Conservation (phyloP, 2,888 invertebrate species). For the Patella depressa region DNA sequence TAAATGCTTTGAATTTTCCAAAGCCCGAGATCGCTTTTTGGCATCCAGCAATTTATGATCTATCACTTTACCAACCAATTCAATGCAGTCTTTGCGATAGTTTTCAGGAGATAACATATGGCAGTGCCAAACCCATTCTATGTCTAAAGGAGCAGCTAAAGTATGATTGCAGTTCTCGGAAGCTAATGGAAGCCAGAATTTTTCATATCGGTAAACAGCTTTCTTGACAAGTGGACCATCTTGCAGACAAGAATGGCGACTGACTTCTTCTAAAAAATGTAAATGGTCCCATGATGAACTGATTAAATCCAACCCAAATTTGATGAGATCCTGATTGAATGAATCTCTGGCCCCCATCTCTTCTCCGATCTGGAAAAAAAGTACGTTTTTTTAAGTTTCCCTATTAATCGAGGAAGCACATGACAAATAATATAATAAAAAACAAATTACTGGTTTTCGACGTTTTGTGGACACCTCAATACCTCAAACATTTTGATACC, state of each 20-base stretch:
- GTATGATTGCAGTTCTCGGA: conserved; percentile 48
- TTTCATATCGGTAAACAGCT: conserved; percentile 72
- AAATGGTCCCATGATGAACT: conserved; percentile 50
- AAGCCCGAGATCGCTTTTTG: conserved; percentile 24
- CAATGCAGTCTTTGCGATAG: conserved; percentile 59
- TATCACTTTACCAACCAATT: conserved; percentile 53
- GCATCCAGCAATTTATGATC: conserved; percentile 57
- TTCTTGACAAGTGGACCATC: conserved; percentile 67
- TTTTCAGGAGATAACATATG: conserved; percentile 65
- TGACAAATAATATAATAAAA: no score
- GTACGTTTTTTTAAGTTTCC: no score
- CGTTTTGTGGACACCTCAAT: no score
- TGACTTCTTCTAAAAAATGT: conserved; percentile 56
- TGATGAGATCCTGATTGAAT: conserved; percentile 24
- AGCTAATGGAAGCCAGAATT: conserved; percentile 71
- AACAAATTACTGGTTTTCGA: no score
- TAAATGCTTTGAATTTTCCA: conserved; percentile 20
- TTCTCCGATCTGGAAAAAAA: no score
- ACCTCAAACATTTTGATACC: no score
- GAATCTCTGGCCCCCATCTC: no score
- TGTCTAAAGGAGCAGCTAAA: conserved; percentile 69
- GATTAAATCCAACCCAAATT: conserved; percentile 49
- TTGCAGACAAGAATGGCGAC: conserved; percentile 48
- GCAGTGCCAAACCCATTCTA: conserved; percentile 74
- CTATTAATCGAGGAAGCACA: no score